Percentiles rank a stretch among this genome's conserved stretches.
Conservation (phyloP, 2,113 vertebrate genomes). For the Fregata magnificens region DNA sequence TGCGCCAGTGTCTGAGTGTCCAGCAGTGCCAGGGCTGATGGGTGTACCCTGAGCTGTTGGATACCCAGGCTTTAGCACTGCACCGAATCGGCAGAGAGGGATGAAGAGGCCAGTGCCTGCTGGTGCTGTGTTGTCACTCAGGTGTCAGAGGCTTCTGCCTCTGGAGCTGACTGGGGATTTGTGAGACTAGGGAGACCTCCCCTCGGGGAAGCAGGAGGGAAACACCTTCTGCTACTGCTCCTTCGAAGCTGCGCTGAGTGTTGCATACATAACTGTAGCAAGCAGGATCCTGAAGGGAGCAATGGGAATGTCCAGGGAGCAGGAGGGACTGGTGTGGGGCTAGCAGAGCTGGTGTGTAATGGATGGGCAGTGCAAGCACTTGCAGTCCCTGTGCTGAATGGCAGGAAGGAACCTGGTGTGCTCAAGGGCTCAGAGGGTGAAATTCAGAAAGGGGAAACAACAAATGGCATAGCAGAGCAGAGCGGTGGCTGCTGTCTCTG, state of each 20-base stretch:
- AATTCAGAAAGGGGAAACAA: not conserved
- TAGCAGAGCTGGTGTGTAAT: not conserved
- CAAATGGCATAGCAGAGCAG: not conserved
- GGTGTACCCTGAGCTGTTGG: not conserved
- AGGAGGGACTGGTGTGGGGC: not conserved
- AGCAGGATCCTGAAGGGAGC: not conserved
- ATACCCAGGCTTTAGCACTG: not conserved
- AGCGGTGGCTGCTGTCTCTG: not conserved
- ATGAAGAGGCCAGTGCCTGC: not conserved
- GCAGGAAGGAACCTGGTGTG: not conserved
- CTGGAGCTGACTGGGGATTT: not conserved
- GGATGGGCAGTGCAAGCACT: too few relatives aligned
- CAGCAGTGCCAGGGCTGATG: not conserved
- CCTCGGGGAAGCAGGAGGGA: not conserved
- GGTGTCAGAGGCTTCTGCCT: not conserved
- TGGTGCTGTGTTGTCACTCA: not conserved
- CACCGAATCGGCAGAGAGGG: not conserved
- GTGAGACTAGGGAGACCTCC: not conserved
- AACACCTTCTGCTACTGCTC: not conserved
- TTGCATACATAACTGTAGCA: not conserved
- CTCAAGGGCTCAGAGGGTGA: not conserved
- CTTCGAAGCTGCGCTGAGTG: not conserved
- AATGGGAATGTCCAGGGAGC: not conserved
- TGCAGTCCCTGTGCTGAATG: not conserved
- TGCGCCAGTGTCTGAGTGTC: not conserved